These are phyloP conservation scores for Lepidurus apus DNA, from an alignment of 1,140 invertebrate genomes.

Conservation along the genomic window DNA sequence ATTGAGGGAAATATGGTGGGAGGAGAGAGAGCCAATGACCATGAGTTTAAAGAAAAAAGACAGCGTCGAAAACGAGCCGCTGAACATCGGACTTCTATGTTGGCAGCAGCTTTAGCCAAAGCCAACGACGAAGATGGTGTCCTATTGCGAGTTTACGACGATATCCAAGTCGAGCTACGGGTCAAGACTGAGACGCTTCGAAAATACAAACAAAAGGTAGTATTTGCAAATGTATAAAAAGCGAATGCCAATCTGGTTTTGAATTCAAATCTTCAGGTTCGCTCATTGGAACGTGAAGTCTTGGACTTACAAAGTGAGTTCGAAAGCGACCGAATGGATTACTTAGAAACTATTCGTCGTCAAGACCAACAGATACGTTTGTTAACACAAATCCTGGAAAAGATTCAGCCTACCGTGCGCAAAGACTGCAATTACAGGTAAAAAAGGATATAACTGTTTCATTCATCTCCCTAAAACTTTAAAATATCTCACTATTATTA, in stretches of 20 bases:
- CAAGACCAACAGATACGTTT: constrained; percentile 68
- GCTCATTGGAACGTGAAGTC: constrained; percentile 64
- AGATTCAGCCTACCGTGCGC: constrained; percentile 62
- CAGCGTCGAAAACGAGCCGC: constrained; percentile 62
- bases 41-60: constrained; percentile 62
- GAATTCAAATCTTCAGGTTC: constrained; percentile 46
- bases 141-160: constrained; percentile 62
- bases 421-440: constrained; percentile 69
- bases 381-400: constrained; percentile 62
- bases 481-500: no score
- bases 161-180: constrained; percentile 69
- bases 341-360: constrained; percentile 73
- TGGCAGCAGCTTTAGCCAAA: constrained; percentile 58
- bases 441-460: neutral
- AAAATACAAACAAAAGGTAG: constrained; percentile 61
- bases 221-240: neutral
- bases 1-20: constrained; percentile 71
- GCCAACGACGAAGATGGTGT: constrained; percentile 61
- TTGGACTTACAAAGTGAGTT: constrained; percentile 76
- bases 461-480: no score
- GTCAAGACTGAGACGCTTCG: constrained; percentile 65
- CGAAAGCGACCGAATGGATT: constrained; percentile 74
- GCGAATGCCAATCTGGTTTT: constrained; percentile 1
- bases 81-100: constrained; percentile 55
- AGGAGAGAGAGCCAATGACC: constrained; percentile 68